Evolutionary conservation across 1,140 invertebrate genomes (phyloP), one percentile per base, ranked within the genome.

Genomic region (Pogonomyrmex californicus): DNA sequence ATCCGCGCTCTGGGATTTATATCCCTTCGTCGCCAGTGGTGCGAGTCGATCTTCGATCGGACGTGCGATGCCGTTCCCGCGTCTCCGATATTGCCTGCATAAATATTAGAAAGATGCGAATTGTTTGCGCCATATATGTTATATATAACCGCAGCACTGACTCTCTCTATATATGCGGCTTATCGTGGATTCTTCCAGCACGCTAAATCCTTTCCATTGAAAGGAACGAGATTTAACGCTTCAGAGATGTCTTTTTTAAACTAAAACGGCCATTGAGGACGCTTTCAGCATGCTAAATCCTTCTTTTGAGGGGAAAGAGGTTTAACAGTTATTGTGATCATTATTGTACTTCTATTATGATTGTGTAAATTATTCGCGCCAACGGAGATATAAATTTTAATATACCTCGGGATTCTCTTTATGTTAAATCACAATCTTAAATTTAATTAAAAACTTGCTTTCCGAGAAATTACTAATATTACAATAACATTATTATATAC

Each of bases 41-140:
- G 12, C 36, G 41, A 41, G 30, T 82, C 60, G 68, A 73, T 88
- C 66, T 81, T 81, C 51, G 75, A 71, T 73, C 76, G 65, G n/a
- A 71, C 56, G n/a, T 47, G 17, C 63, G 1, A 12, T 65, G 12
- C 38, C 30, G 12, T 0, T 33, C n/a, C 17, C 38, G 23, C 23
- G 41, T 51, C 38, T 17, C 30, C 47, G n/a, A 56, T 87, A 79
- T 86, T 44, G 38, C n/a, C 12, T 54, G 54, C 51, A 38, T 82
- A 82, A 82, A 82, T 82, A 73, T 71, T 56, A 82, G 65, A 82
- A 68, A 71, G 23, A 71, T 44, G 66, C 41, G 56, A 71, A 82
- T 81, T 71, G 78, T 71, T 58, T 56, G 78, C 38, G 14, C 14
- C 17, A 41, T 44, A 41, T 33, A 5, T 33, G 2, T 44, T 51